Percentiles rank a stretch among this genome's conserved stretches.
phyloP scores from a whole-genome alignment of 2,888 invertebrate species.

The Agelastica alni region DNA sequence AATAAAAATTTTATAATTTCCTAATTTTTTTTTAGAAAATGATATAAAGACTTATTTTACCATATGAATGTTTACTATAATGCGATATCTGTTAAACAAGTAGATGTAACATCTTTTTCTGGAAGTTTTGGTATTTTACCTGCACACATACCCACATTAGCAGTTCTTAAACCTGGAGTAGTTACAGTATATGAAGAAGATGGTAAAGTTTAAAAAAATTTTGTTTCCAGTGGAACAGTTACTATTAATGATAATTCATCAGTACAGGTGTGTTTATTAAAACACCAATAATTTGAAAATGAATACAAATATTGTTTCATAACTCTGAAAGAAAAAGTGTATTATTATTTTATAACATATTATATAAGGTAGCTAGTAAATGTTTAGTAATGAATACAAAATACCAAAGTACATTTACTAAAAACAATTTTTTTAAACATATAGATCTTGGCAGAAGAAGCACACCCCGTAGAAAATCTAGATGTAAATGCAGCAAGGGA shows the following conservation, averaged over 20 bases:
- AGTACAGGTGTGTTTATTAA: constrained; percentile 74
- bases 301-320: too few relatives aligned
- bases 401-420: too few relatives aligned
- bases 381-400: too few relatives aligned
- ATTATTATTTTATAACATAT: too few relatives aligned
- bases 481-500: constrained; percentile 83
- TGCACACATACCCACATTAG: constrained; percentile 93
- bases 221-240: constrained; percentile 95
- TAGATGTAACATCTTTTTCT: constrained; percentile 96
- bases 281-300: too few relatives aligned
- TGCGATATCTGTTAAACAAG: constrained; percentile 80
- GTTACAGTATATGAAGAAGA: constrained; percentile 88
- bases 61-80: constrained; percentile 85
- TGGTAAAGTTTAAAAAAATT: constrained; percentile 82
- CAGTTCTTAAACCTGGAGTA: constrained; percentile 93
- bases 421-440: too few relatives aligned
- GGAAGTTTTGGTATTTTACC: constrained; percentile 96
- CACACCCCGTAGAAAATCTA: constrained; percentile 80
- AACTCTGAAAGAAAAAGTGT: too few relatives aligned
- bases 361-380: too few relatives aligned
- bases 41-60: too few relatives aligned
- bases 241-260: constrained; percentile 96
- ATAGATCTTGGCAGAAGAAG: constrained; percentile 93
- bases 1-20: constrained; percentile 1
- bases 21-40: constrained; percentile 44